These are phyloP conservation scores for Platycheirus rosarum DNA, from an alignment of 2,888 invertebrate genomes.

Conservation along the genomic window DNA sequence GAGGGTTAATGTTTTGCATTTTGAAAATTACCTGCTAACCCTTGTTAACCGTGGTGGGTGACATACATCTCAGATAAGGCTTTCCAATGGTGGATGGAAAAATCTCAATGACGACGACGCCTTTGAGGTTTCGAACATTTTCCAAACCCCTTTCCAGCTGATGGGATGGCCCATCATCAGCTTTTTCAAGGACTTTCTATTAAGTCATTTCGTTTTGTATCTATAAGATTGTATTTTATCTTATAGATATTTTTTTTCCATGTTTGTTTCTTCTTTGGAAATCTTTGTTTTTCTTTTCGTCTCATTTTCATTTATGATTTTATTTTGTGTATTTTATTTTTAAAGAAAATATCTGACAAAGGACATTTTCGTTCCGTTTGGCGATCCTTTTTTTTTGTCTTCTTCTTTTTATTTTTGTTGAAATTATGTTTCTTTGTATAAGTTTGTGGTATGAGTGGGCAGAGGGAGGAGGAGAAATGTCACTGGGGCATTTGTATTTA, in stretches of 20 bases:
- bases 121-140: conserved; percentile 14
- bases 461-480: no score
- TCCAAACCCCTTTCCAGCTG: neutral
- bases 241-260: no score
- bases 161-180: conserved; percentile 19
- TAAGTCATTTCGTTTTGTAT: conserved; percentile 41
- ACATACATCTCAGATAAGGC: conserved; percentile 9
- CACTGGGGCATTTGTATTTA: conserved; percentile 49
- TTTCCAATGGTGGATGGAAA: neutral
- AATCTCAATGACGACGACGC: conserved; percentile 6
- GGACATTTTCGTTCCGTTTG: conserved; percentile 40
- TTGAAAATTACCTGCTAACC: neutral
- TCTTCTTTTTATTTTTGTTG: conserved; percentile 1
- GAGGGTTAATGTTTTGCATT: conserved; percentile 21
- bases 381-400: neutral
- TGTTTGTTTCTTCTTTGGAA: conserved; percentile 15
- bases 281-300: conserved; percentile 3
- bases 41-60: conserved; percentile 1
- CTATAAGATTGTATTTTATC: conserved; percentile 14
- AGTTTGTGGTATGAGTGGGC: conserved; percentile 23
- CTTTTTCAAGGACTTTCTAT: conserved; percentile 62
- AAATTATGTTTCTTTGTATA: conserved; percentile 26
- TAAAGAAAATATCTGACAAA: conserved; percentile 1
- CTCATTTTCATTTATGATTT: conserved; percentile 9
- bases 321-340: conserved; percentile 7